Evolutionary conservation across 2,888 invertebrate species (phyloP), one percentile per base, ranked within the genome.

Genomic region (Criorhina ranunculi): DNA sequence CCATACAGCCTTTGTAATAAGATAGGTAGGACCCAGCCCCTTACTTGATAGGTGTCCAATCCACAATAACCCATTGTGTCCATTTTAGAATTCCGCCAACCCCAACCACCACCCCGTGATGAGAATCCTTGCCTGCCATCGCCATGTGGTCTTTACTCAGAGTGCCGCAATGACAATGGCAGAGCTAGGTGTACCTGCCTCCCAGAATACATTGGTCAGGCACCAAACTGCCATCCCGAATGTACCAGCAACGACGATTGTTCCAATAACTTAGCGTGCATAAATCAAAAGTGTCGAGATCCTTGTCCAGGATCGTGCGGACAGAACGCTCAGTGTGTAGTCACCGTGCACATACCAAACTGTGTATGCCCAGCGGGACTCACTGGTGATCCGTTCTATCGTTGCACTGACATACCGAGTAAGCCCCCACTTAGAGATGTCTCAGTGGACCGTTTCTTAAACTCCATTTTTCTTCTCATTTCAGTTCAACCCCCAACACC

Each of bases 301-400:
- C 96, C 96, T 46, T 97, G 96, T 88, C 94, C 94, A 77, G 96
- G 96, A 62, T 94, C 95, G 64, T 97, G 97, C 89, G 97, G 96
- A 62, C 93, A 93, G 62, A 95, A 95, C 90, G 95, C 96, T 12
- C 92, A 94, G 88, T 97, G 97, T 89, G 94, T 95, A 91, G 95
- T 95, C 35, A 93, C 96, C 15, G 95, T 95, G 87, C 96, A 96
- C 89, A 92, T 95, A 86, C 96, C 97, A 7, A 94, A 94, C 87
- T 97, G 97, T 90, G 93, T 93, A 51, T 96, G 96, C 88, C 91
- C 93, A 17, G 87, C 91, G 40, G 94, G 94, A 87, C 95, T 94
- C 90, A 93, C 94, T 8, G 96, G 96, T 31, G 95, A 96, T 92
- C 96, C 97, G 31, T 96, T 96, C 91, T 93, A 93, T 79, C 93